Conservation (phyloP, 2,113 vertebrate genomes). For the Colossoma macropomum region DNA sequence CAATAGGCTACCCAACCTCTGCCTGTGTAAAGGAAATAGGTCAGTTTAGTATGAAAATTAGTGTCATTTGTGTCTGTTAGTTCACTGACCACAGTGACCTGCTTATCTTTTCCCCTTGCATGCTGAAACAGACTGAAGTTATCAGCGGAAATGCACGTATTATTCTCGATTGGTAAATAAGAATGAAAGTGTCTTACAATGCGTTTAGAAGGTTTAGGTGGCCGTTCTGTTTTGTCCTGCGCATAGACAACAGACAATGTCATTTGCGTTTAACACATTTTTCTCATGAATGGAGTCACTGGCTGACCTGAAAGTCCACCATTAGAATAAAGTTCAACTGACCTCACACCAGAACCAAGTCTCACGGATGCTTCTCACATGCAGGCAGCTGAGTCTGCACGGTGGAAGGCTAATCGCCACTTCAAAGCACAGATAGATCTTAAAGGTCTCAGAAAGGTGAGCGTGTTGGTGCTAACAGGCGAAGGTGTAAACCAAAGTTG, state of each 20-base stretch:
- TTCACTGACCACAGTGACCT: conserved; percentile 30
- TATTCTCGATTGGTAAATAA: not conserved
- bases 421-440: too few relatives aligned
- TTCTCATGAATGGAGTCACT: not conserved
- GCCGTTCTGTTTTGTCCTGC: not conserved
- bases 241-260: not conserved
- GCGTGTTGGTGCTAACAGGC: too few relatives aligned
- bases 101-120: not conserved
- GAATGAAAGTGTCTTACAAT: not conserved
- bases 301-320: not conserved
- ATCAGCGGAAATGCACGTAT: not conserved
- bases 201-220: not conserved
- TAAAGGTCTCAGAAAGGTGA: too few relatives aligned
- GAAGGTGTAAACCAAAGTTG: too few relatives aligned
- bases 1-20: too few relatives aligned
- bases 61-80: conserved; percentile 10
- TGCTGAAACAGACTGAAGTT: not conserved
- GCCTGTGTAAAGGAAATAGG: not conserved
- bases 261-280: not conserved
- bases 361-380: not conserved
- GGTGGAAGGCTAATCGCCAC: not conserved
- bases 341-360: not conserved
- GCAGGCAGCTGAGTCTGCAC: not conserved
- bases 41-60: not conserved
- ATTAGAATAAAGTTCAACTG: not conserved